These are phyloP conservation scores for Cebidichthys violaceus DNA, from an alignment of 2,113 vertebrate species.

Conservation along the genomic window DNA sequence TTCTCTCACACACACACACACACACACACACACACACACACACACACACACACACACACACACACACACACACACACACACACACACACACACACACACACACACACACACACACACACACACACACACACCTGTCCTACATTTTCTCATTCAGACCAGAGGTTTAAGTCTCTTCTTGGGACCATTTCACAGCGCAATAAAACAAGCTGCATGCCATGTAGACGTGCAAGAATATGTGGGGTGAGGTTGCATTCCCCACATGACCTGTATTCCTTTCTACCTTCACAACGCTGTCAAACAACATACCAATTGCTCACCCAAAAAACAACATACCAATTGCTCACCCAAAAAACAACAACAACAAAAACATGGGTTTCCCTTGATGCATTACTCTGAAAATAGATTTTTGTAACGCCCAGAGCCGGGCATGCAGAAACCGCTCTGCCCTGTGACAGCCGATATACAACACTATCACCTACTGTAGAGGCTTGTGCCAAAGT, in stretches of 20 bases:
- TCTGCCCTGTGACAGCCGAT: not conserved
- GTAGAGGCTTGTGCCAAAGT: not conserved
- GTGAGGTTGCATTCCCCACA: not conserved
- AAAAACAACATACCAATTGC: not conserved
- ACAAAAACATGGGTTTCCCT: not conserved
- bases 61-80: not conserved
- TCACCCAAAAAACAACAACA: not conserved
- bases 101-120: no score
- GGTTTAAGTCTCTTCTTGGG: slow-evolving; percentile 5
- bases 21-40: no score
- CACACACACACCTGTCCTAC: slow-evolving; percentile 36
- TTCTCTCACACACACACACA: slow-evolving; percentile 17
- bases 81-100: slow-evolving; percentile 9
- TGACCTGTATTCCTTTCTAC: not conserved
- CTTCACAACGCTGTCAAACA: not conserved
- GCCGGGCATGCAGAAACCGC: not conserved
- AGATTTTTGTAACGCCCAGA: not conserved
- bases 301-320: not conserved
- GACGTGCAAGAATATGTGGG: not conserved
- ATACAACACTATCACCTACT: not conserved
- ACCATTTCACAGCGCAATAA: slow-evolving; percentile 1
- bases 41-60: not conserved
- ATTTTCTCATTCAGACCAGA: slow-evolving; percentile 37
- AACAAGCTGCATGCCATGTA: slow-evolving; percentile 4
- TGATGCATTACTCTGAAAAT: not conserved